Base-by-base conservation (phyloP, 1,140 invertebrate genomes). In the Marisa cornuarietis region DNA sequence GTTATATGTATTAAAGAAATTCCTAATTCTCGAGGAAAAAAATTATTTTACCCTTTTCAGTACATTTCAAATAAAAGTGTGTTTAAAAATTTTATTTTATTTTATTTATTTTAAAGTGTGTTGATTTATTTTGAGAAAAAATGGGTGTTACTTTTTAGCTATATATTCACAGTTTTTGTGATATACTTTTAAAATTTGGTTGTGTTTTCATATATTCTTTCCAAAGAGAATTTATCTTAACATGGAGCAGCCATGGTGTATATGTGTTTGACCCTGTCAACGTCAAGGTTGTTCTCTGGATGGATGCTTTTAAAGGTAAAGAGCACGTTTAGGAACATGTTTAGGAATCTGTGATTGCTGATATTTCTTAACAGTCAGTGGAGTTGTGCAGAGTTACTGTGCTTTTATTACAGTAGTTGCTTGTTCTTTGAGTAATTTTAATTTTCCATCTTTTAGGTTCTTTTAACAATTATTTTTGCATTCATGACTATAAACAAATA, bases 211-310 rank as follows among this genome's bases (percentile, higher is more conserved):
- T 31, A 3, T 71, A 26, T 20, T 79, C 74, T 42, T 69, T 54
- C 5, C 71, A 49, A 62, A 87, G 85, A 51, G 79, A 85, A 18
- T 87, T 85, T 58, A 78, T 90, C 11, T 42, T 89, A n/a, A 87
- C 85, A 16, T 90, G 88, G 88, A 84, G 80, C 24, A 78, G 52
- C 49, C 82, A 65, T 58, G 82, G 82, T 49, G 16, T 90, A 10
- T 89, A 86, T 76, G 71, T 90, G 42, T 80, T 90, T 81, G 86
- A 90, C 76, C 87, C 88, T n/a, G 79, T 87, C n/a, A 85, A 87
- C 79, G 86, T 88, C 22, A 88, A 86, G 75, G 83, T 88, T n/a
- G 84, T 88, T 73, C 75, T 88, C 16, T 89, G 88, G 88, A 83
- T 79, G 20, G 80, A 85, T 54, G 52, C 82, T 49, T 72, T 83